Percentiles rank a stretch among this genome's conserved stretches.
Evolutionary conservation across 2,797 vertebrate species (phyloP).

Genomic region (Manis javanica): DNA sequence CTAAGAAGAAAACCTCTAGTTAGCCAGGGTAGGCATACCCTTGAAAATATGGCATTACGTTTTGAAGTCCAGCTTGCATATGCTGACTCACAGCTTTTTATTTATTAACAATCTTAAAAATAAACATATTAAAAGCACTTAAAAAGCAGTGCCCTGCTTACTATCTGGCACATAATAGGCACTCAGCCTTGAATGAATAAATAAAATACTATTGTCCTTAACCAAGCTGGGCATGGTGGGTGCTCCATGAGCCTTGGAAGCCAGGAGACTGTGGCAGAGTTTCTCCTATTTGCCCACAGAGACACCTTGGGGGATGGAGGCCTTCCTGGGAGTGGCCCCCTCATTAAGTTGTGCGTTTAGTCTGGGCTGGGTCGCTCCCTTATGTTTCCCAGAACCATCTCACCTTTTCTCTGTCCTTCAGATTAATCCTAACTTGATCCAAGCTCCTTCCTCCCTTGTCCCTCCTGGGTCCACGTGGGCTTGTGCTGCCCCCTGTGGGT

Average conservation of each 20-base stretch:
- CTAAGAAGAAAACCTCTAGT: constrained; percentile 7
- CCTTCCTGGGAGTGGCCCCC: not conserved
- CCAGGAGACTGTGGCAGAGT: not conserved
- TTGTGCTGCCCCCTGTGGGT: not conserved
- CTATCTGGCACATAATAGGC: not conserved
- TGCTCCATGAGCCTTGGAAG: not conserved
- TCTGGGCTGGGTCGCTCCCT: not conserved
- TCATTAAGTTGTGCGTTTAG: not conserved
- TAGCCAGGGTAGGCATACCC: not conserved
- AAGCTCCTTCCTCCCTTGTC: not conserved
- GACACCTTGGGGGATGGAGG: not conserved
- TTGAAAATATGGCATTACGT: not conserved
- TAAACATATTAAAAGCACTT: constrained; percentile 40
- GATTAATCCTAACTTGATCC: not conserved
- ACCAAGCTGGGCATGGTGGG: not conserved
- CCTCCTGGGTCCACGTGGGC: not conserved
- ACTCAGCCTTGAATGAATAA: not conserved
- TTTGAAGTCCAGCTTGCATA: not conserved
- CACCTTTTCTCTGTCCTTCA: constrained; percentile 6
- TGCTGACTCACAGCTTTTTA: not conserved
- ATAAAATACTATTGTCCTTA: not conserved
- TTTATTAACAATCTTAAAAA: constrained; percentile 54
- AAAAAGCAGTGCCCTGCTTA: not conserved
- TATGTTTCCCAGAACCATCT: not conserved
- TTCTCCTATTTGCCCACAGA: not conserved